phyloP scores from a whole-genome alignment of 2,113 vertebrate species.

The Silurus asotus region DNA sequence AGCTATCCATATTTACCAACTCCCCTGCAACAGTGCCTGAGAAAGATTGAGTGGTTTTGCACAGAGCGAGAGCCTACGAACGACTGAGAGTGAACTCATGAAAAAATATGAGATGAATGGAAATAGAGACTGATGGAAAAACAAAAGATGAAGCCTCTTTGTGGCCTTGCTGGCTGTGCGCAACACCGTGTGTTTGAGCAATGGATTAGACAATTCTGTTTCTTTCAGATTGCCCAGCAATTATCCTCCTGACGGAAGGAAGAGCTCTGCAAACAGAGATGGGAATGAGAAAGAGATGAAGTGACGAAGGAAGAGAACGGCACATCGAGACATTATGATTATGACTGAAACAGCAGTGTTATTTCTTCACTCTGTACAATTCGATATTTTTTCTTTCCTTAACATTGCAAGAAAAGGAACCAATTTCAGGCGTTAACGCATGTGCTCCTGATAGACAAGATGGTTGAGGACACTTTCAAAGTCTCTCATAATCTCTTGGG shows the following conservation, averaged over 20 bases:
- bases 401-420: not conserved
- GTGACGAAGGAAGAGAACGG: slow-evolving; percentile 18
- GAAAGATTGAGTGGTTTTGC: slow-evolving; percentile 17
- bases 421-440: not conserved
- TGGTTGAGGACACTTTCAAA: not conserved
- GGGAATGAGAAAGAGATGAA: slow-evolving; percentile 21
- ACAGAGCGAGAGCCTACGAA: slow-evolving; percentile 1
- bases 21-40: slow-evolving; percentile 19
- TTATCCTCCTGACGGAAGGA: slow-evolving; percentile 47
- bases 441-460: not conserved
- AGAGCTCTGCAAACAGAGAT: slow-evolving; percentile 31
- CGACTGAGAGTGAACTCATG: slow-evolving; percentile 1
- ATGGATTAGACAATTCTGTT: slow-evolving; percentile 41
- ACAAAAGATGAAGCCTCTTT: slow-evolving; percentile 11
- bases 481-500: not conserved
- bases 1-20: slow-evolving; percentile 36
- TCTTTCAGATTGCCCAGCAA: slow-evolving; percentile 43
- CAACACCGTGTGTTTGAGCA: slow-evolving; percentile 33
- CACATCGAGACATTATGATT: slow-evolving; percentile 32
- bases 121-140: slow-evolving; percentile 23
- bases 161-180: slow-evolving; percentile 24
- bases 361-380: slow-evolving; percentile 24
- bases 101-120: slow-evolving; percentile 34
- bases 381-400: not conserved
- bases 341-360: slow-evolving; percentile 45